phyloP scores from a whole-genome alignment of 2,888 invertebrate genomes.

The Pyrgus malvae region DNA sequence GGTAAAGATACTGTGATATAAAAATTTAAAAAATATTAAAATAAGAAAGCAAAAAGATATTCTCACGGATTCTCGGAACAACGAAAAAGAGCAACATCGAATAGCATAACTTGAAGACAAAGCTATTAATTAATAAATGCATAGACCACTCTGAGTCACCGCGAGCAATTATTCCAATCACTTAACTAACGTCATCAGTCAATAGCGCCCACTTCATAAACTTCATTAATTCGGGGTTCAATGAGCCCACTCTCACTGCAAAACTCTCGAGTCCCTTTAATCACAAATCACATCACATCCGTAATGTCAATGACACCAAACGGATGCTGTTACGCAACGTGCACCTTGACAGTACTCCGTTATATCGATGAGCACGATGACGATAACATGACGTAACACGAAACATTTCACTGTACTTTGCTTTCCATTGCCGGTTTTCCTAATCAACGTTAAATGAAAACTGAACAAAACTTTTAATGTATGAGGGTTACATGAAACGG shows the following conservation, averaged over 20 bases:
- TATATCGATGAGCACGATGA: conserved; percentile 48
- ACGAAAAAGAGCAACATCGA: not conserved
- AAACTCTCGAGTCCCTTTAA: conserved; percentile 47
- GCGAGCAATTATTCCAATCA: conserved; percentile 13
- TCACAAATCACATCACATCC: conserved; percentile 58
- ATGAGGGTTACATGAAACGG: too few species aligned
- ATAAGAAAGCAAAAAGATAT: too few species aligned
- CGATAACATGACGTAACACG: conserved; percentile 47
- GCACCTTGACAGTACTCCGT: conserved; percentile 68
- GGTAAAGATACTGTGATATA: too few species aligned
- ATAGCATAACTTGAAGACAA: not conserved
- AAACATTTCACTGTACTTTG: not conserved
- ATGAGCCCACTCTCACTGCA: conserved; percentile 45
- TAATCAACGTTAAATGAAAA: too few species aligned
- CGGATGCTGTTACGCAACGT: conserved; percentile 69
- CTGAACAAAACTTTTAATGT: too few species aligned
- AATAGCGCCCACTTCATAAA: conserved; percentile 27
- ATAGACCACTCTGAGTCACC: conserved; percentile 9
- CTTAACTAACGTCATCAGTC: conserved; percentile 19
- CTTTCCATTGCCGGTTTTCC: not conserved
- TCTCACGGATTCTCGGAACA: too few species aligned
- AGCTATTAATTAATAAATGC: not conserved
- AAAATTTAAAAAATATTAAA: too few species aligned
- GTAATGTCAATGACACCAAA: conserved; percentile 75
- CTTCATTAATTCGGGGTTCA: conserved; percentile 32